Evolutionary conservation across 2,113 vertebrate species (phyloP), one percentile per base, ranked within the genome.

Genomic region (Larimichthys crocea): DNA sequence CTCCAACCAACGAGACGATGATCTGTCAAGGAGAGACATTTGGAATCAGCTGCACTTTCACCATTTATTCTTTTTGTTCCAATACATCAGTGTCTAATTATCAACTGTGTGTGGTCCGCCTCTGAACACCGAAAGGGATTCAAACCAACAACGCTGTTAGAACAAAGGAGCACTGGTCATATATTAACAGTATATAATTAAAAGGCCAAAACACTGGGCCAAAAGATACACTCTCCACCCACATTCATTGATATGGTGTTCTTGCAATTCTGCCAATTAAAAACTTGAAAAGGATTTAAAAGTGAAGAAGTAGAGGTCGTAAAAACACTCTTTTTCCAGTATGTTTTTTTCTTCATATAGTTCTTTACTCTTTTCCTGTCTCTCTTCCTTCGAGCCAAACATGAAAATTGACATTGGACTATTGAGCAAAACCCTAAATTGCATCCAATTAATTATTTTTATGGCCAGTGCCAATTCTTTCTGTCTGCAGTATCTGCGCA

Each of bases 81-180:
- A 72, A 3, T 14, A 62, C 71, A 50, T 62, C 57, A 17, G 57
- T 20, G 46, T 74, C 59, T 20, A 62, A 74, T 62, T 62, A 74
- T 49, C 26, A 19, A 17, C 53, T 42, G 60, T 61, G 71, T 74
- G 69, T 69, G 66, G 71, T 61, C 71, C 42, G 6, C 70, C 7
- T 3, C 66, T 9, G 17, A 48, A 10, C 46, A 20, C 46, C 8
- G 17, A 14, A 14, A 12, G 55, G 56, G 70, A 73, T 73, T 73
- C 24, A 61, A 61, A 24, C 20, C 24, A 14, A 62, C 24, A 6
- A 19, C 20, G 2, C 26, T 61, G 11, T 20, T 3, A 14, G 44
- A 60, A 49, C 46, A 74, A 22, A 35, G 20, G 7, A 12, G 26
- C 44, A 1, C 57, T 52, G 42, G 57, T 52, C 50, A 35, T 61